A percentile compares a stretch with the other conserved stretches of the same genome.
These are phyloP conservation scores for Carduelis carduelis DNA, from an alignment of 2,797 vertebrate genomes.

Conservation along the genomic window DNA sequence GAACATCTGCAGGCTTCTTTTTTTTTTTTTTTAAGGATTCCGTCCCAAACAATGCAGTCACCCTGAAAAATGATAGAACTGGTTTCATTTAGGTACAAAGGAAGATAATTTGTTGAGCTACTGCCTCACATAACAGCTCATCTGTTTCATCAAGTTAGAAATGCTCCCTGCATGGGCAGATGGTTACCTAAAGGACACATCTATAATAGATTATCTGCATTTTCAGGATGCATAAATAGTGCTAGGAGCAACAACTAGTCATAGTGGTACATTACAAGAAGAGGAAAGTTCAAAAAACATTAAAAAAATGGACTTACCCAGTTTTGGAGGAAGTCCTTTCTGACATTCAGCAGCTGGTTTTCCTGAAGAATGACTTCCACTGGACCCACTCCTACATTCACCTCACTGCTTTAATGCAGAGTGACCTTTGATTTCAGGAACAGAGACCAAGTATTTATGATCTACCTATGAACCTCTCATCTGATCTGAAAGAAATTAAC, in stretches of 20 bases:
- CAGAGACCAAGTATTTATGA: constrained; percentile 59
- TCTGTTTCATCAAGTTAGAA: neutral
- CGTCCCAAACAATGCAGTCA: neutral
- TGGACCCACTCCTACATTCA: neutral
- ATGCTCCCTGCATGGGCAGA: neutral
- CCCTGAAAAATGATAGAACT: neutral
- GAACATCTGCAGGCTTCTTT: neutral
- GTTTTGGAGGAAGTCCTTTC: neutral
- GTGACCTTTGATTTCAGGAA: constrained; percentile 63
- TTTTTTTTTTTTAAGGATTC: neutral
- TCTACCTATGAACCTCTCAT: constrained; percentile 31
- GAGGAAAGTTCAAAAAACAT: neutral
- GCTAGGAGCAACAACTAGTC: neutral
- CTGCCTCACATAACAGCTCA: neutral
- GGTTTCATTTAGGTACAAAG: neutral
- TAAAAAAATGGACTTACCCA: neutral
- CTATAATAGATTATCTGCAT: neutral
- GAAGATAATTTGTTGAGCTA: neutral
- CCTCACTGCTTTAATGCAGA: neutral
- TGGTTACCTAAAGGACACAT: neutral
- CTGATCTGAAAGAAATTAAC: constrained; percentile 3
- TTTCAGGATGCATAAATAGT: neutral
- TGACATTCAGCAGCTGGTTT: neutral
- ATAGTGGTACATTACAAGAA: neutral
- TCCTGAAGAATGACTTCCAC: neutral